Percentiles rank a stretch among this genome's conserved stretches.
Evolutionary conservation across 1,140 invertebrate species (phyloP).

Genomic region (Hycleus phaleratus): DNA sequence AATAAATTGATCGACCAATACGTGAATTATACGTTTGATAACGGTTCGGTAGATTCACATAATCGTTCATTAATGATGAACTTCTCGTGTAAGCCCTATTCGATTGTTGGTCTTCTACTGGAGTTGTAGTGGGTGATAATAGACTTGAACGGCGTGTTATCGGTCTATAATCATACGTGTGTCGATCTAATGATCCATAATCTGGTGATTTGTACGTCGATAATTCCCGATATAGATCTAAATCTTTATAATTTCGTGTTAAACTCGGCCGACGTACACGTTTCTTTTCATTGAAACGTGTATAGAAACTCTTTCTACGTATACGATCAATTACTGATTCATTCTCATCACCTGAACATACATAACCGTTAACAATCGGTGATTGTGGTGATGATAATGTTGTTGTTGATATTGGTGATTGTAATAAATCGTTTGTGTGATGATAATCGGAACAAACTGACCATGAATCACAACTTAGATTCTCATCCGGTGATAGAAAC

Average conservation of each 20-base stretch:
- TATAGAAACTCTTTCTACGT: constrained; percentile 79
- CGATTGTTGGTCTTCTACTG: constrained; percentile 7
- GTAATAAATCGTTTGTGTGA: constrained; percentile 31
- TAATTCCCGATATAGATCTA: constrained; percentile 35
- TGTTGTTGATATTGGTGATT: constrained; percentile 37
- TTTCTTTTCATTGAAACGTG: constrained; percentile 75
- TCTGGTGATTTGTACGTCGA: constrained; percentile 20
- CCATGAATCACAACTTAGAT: constrained; percentile 58
- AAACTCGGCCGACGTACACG: constrained; percentile 42
- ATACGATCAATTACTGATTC: constrained; percentile 70
- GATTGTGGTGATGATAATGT: too few species aligned
- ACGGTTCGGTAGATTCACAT: constrained; percentile 34
- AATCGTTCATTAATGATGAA: constrained; percentile 35
- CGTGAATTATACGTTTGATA: constrained; percentile 34
- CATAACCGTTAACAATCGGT: constrained; percentile 34
- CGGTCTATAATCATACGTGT: constrained; percentile 18
- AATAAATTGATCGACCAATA: constrained; percentile 27
- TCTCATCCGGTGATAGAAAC: constrained; percentile 55
- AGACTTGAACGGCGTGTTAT: constrained; percentile 8
- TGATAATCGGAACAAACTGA: constrained; percentile 55
- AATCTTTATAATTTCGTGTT: constrained; percentile 30
- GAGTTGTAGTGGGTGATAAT: neutral
- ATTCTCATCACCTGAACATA: constrained; percentile 38
- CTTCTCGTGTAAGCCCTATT: constrained; percentile 30
- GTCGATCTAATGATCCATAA: constrained; percentile 33